phyloP scores from a whole-genome alignment of 2,888 invertebrate species.

The Epistrophe eligans region DNA sequence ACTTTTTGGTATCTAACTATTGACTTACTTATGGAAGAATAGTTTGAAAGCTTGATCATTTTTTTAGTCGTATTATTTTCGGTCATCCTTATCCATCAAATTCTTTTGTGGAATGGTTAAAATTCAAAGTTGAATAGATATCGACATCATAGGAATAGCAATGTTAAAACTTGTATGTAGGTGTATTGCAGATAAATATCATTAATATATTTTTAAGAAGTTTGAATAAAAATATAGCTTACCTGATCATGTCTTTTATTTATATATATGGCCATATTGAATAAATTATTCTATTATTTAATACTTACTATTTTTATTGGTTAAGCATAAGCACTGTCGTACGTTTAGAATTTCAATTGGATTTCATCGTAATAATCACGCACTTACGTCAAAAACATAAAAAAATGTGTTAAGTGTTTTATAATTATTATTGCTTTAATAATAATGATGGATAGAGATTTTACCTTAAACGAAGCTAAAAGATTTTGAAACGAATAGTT shows the following conservation, averaged over 20 bases:
- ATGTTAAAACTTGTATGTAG: too few relatives aligned
- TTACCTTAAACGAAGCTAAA: too few relatives aligned
- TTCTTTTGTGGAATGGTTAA: background rate
- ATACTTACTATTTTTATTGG: slow-evolving; percentile 34
- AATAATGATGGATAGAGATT: too few relatives aligned
- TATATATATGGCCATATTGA: background rate
- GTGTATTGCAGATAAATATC: background rate
- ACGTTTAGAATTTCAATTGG: background rate
- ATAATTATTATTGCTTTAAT: background rate
- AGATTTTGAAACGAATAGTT: too few relatives aligned
- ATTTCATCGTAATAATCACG: background rate
- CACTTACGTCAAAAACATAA: background rate
- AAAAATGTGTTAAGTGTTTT: background rate
- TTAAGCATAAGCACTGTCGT: too few relatives aligned
- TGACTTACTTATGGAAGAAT: too few relatives aligned
- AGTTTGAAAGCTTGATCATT: too few relatives aligned
- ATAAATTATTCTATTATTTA: slow-evolving; percentile 18
- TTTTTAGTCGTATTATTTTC: too few relatives aligned
- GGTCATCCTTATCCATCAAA: background rate
- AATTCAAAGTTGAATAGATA: background rate
- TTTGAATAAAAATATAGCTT: background rate
- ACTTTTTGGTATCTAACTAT: too few relatives aligned
- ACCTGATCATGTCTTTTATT: background rate
- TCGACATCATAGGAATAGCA: background rate
- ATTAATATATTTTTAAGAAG: background rate